Evolutionary conservation across 2,797 vertebrate genomes (phyloP).

Genomic region (Bradypodion pumilum): DNA sequence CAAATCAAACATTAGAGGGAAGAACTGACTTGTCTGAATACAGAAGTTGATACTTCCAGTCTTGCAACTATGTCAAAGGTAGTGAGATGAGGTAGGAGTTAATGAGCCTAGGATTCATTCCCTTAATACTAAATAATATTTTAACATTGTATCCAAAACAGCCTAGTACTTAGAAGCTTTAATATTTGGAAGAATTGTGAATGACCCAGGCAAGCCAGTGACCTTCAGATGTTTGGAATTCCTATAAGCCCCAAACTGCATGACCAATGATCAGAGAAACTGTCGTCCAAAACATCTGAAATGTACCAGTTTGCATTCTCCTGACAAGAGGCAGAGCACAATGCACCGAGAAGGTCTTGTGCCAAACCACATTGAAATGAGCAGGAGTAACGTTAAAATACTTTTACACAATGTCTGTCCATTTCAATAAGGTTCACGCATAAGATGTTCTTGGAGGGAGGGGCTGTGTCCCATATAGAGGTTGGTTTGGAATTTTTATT

Average conservation of each 20-base stretch:
- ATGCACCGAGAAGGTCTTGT: not conserved
- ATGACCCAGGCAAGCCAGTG: not conserved
- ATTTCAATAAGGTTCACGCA: not conserved
- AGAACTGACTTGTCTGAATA: not conserved
- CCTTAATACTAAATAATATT: not conserved
- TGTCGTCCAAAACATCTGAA: not conserved
- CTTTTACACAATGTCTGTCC: not conserved
- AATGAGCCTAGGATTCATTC: not conserved
- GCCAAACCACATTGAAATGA: not conserved
- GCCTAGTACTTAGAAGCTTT: not conserved
- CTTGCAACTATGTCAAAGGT: not conserved
- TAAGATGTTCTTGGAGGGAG: not conserved
- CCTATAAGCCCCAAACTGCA: not conserved
- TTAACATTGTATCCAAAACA: not conserved
- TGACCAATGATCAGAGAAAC: not conserved
- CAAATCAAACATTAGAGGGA: not conserved
- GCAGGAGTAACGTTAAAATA: no score
- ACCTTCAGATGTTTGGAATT: not conserved
- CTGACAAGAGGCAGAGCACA: not conserved
- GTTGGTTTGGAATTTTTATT: conserved; percentile 10
- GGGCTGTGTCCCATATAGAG: not conserved
- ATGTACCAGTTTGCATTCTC: not conserved
- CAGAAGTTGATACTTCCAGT: not conserved
- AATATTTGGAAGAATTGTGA: not conserved
- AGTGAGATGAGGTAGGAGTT: not conserved